A percentile compares a stretch with the other conserved stretches of the same genome.
These are phyloP conservation scores for Drosophila baimaii DNA, from an alignment of 1,140 invertebrate species.

Conservation along the genomic window DNA sequence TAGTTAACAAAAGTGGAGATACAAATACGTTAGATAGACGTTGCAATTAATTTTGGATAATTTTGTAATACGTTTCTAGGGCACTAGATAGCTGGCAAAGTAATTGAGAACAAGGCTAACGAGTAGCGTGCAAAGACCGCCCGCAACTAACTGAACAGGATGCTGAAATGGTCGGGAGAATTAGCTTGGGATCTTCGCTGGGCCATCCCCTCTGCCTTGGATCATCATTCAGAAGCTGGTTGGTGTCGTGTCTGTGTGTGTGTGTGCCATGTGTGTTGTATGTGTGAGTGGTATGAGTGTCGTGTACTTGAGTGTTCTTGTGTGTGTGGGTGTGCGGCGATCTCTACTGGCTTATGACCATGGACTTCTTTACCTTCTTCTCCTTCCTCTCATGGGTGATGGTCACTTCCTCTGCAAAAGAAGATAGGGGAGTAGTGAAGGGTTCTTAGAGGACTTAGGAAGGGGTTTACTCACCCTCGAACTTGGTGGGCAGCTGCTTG, in stretches of 20 bases:
- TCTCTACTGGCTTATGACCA: conserved; percentile 80
- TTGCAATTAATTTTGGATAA: conserved; percentile 39
- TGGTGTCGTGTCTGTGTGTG: conserved; percentile 25
- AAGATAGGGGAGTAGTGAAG: too few relatives aligned
- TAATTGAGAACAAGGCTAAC: conserved; percentile 75
- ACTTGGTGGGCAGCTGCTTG: conserved; percentile 76
- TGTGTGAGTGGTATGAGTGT: conserved; percentile 27
- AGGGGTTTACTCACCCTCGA: conserved; percentile 79
- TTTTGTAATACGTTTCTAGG: conserved; percentile 57
- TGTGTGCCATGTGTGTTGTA: conserved; percentile 19
- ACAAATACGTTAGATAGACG: conserved; percentile 41
- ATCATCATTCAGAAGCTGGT: conserved; percentile 32
- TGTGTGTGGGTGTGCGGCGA: conserved; percentile 41
- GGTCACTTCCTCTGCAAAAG: conserved; percentile 76
- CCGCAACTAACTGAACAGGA: conserved; percentile 63
- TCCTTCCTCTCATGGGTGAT: conserved; percentile 83
- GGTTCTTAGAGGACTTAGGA: too few relatives aligned
- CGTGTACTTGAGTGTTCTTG: conserved; percentile 35
- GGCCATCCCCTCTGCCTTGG: conserved; percentile 12
- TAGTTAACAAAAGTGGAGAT: conserved; percentile 32
- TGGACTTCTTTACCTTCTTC: conserved; percentile 84
- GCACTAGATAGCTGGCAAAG: conserved; percentile 64
- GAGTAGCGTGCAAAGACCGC: conserved; percentile 69
- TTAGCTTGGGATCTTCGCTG: conserved; percentile 47
- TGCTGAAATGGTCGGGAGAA: conserved; percentile 66